phyloP scores from a whole-genome alignment of 2,888 invertebrate species.

The Ophion slaviceki region DNA sequence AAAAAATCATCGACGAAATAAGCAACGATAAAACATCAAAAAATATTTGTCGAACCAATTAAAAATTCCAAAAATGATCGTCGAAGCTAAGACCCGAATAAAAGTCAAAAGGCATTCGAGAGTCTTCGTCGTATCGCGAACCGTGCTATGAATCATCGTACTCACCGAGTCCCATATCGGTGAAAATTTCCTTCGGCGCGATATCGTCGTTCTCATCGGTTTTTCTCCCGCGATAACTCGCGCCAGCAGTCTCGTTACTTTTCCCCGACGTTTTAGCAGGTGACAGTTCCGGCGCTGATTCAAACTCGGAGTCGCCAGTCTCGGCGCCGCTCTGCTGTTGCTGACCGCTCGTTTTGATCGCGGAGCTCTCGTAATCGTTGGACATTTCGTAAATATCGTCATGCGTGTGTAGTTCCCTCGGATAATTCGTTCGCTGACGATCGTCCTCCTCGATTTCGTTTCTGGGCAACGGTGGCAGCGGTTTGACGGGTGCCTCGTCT shows the following conservation, averaged over 20 bases:
- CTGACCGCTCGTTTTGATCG: slow-evolving; percentile 39
- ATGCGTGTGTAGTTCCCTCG: slow-evolving; percentile 21
- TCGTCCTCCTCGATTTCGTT: slow-evolving; percentile 66
- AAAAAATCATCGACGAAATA: too few species aligned
- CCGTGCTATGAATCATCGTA: slow-evolving; percentile 66
- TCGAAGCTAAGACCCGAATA: too few species aligned
- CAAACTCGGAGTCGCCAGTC: slow-evolving; percentile 81
- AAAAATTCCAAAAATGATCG: too few species aligned
- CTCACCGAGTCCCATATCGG: slow-evolving; percentile 90
- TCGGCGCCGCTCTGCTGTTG: slow-evolving; percentile 67
- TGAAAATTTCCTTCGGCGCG: slow-evolving; percentile 88
- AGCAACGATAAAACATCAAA: too few species aligned
- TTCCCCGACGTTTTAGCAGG: slow-evolving; percentile 75
- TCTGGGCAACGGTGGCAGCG: slow-evolving; percentile 78
- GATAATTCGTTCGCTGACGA: background rate
- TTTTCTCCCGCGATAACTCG: slow-evolving; percentile 64
- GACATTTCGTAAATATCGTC: slow-evolving; percentile 70
- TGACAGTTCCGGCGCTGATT: slow-evolving; percentile 79
- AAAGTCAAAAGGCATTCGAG: background rate
- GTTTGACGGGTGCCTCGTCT: slow-evolving; percentile 76
- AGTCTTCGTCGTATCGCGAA: background rate
- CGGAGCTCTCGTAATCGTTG: slow-evolving; percentile 68
- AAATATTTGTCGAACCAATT: too few species aligned
- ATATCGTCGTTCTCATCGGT: slow-evolving; percentile 77
- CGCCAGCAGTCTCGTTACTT: slow-evolving; percentile 60